Evolutionary conservation across 1,140 invertebrate species (phyloP).

Genomic region (Physella acuta): DNA sequence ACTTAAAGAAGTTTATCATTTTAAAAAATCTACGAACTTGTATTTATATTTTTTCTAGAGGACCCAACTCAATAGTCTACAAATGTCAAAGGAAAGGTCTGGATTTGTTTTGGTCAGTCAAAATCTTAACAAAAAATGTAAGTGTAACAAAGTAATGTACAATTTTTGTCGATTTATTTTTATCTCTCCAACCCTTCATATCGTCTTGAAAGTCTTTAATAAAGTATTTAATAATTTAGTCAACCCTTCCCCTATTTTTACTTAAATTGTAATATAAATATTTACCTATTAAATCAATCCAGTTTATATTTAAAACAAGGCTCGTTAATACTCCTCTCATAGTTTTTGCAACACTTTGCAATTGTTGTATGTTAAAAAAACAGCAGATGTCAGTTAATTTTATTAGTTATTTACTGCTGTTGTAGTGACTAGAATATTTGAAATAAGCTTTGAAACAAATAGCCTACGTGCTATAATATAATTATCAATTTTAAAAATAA

Average conservation of each 20-base stretch:
- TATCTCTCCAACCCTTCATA: neutral
- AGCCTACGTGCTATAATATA: too few relatives aligned
- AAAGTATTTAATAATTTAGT: neutral
- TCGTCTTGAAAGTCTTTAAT: neutral
- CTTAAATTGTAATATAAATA: neutral
- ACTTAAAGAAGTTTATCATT: too few relatives aligned
- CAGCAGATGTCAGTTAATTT: too few relatives aligned
- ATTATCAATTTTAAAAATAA: too few relatives aligned
- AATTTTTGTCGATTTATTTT: neutral
- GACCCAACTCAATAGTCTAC: slow-evolving; percentile 7
- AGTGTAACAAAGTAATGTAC: neutral
- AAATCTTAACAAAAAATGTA: slow-evolving; percentile 16
- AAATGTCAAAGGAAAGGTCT: slow-evolving; percentile 13
- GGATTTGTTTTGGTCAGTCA: neutral
- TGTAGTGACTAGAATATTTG: too few relatives aligned
- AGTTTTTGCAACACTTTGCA: too few relatives aligned
- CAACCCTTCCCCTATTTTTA: neutral
- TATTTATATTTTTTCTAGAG: neutral
- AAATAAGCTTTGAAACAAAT: too few relatives aligned
- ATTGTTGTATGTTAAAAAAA: too few relatives aligned
- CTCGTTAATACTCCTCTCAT: too few relatives aligned
- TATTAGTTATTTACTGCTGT: too few relatives aligned
- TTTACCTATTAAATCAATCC: neutral
- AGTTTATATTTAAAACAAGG: neutral
- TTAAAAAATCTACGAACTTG: too few relatives aligned